Evolutionary conservation across 1,140 invertebrate species (phyloP).

Genomic region (Drosophila virilis): DNA sequence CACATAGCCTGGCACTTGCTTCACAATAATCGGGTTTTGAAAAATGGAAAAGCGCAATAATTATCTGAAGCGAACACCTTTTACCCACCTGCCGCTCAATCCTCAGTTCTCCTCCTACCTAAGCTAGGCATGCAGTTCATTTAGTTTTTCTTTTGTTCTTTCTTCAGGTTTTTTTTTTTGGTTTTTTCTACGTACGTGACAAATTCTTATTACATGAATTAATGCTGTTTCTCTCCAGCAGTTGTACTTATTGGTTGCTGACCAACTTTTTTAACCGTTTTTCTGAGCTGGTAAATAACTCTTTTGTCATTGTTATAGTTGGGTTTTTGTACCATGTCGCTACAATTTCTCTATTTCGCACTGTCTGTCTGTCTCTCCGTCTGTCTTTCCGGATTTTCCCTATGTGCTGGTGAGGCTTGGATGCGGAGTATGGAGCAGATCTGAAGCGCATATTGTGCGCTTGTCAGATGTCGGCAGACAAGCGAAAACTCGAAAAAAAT

Average conservation of each 20-base stretch:
- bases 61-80: too few relatives aligned
- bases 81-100: background rate
- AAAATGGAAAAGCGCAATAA: too few relatives aligned
- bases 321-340: conserved; percentile 31
- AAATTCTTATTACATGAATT: conserved; percentile 62
- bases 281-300: conserved; percentile 10
- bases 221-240: conserved; percentile 53
- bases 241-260: background rate
- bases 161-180: too few relatives aligned
- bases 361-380: background rate
- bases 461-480: conserved; percentile 34
- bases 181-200: background rate
- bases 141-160: too few relatives aligned
- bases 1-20: background rate
- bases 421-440: background rate
- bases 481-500: background rate
- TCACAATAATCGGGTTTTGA: background rate
- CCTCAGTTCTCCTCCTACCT: background rate
- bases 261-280: conserved; percentile 22
- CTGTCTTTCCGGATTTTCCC: background rate
- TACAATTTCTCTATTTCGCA: conserved; percentile 51
- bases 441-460: conserved; percentile 36
- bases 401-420: background rate
- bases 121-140: background rate
- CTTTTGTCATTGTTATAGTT: conserved; percentile 18